These are phyloP conservation scores for Dicaeum eximium DNA, from an alignment of 2,113 vertebrate species.

Conservation along the genomic window DNA sequence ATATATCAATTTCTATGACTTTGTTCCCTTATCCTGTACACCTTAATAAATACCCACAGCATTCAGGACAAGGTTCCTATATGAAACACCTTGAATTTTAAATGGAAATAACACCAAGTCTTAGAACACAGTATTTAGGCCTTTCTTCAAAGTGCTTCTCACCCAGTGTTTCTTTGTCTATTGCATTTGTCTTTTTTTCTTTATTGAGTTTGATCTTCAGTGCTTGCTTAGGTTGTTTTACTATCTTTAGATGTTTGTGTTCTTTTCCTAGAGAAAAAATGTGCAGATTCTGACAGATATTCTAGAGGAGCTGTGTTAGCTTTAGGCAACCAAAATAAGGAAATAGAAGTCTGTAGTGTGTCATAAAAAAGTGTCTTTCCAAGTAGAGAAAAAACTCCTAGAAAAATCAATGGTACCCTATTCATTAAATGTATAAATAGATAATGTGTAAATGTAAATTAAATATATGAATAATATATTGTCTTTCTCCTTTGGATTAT, in stretches of 20 bases:
- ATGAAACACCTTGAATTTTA: background rate
- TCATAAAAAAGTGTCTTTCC: background rate
- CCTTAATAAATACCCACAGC: background rate
- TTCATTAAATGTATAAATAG: background rate
- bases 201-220: background rate
- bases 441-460: background rate
- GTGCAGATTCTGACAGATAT: background rate
- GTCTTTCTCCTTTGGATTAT: background rate
- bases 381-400: background rate
- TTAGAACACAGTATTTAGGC: background rate
- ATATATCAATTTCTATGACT: background rate
- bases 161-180: background rate
- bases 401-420: background rate
- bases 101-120: background rate
- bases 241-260: background rate
- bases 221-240: background rate
- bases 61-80: background rate
- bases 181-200: background rate
- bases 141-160: background rate
- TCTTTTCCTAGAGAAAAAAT: background rate
- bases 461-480: background rate
- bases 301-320: background rate
- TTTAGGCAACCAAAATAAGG: background rate
- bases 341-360: background rate
- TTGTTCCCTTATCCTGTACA: background rate